Evolutionary conservation across 53 echinoderm and acorn worm species (phyloP).

Genomic region (Hippasteria phrygiana): DNA sequence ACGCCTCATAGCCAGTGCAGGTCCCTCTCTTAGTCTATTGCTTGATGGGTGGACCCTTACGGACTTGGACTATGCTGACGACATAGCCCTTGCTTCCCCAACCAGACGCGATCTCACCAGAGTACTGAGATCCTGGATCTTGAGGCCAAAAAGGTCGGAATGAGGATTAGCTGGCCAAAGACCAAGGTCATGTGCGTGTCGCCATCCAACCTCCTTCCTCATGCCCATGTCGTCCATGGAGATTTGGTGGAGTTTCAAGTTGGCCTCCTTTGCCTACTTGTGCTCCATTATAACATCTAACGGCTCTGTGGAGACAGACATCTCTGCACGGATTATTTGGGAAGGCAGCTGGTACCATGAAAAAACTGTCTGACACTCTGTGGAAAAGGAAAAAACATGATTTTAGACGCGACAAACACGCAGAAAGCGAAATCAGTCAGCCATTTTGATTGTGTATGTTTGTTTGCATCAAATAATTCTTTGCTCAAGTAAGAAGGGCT

Average conservation of each 20-base stretch:
- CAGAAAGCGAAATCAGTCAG: too few relatives aligned
- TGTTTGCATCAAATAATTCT: too few relatives aligned
- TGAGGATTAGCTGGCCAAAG: neutral
- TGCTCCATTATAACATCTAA: neutral
- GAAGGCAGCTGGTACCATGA: constrained; percentile 6
- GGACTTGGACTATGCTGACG: too few relatives aligned
- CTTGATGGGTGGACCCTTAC: too few relatives aligned
- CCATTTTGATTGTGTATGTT: too few relatives aligned
- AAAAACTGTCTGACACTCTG: neutral
- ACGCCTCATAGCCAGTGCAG: too few relatives aligned
- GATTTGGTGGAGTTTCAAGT: neutral
- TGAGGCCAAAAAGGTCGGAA: constrained; percentile 1
- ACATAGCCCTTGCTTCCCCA: neutral
- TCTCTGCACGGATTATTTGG: neutral
- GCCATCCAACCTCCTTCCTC: neutral
- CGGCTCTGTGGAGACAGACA: neutral
- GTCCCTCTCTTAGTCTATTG: too few relatives aligned
- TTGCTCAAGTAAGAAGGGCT: too few relatives aligned
- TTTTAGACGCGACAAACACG: too few relatives aligned
- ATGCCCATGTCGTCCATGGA: neutral
- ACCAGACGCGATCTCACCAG: neutral
- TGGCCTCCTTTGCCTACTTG: neutral
- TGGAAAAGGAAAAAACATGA: too few relatives aligned
- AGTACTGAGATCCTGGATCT: neutral
- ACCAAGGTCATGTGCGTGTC: neutral